A percentile compares a stretch with the other conserved stretches of the same genome.
Evolutionary conservation across 2,113 vertebrate genomes (phyloP).

Genomic region (Vimba vimba): DNA sequence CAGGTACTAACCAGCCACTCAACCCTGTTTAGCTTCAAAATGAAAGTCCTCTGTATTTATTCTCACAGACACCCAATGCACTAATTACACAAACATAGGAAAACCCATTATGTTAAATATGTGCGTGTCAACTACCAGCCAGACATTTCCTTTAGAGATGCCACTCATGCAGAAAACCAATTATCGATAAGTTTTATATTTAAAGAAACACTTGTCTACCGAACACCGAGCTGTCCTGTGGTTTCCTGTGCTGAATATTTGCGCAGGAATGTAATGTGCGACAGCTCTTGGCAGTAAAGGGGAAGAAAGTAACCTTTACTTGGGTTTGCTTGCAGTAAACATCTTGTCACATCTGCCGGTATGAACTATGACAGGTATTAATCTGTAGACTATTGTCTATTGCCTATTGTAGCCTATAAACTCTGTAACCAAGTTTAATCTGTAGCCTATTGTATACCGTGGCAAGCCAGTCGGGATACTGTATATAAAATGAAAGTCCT

Average conservation of each 20-base stretch:
- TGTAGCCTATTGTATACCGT: too few relatives aligned
- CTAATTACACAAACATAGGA: too few relatives aligned
- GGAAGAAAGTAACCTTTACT: conserved; percentile 52
- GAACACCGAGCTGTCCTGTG: neutral
- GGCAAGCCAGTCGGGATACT: neutral
- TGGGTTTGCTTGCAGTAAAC: conserved; percentile 52
- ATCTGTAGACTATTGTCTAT: too few relatives aligned
- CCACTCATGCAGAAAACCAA: too few relatives aligned
- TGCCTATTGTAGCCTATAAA: too few relatives aligned
- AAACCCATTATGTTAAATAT: too few relatives aligned
- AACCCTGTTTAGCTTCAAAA: neutral
- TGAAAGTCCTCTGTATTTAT: neutral
- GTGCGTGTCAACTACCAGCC: too few relatives aligned
- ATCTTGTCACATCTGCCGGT: conserved; percentile 43
- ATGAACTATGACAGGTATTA: conserved; percentile 51
- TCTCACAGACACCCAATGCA: neutral
- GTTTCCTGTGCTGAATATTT: conserved; percentile 28
- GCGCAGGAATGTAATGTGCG: conserved; percentile 40
- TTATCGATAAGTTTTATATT: too few relatives aligned
- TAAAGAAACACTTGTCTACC: neutral
- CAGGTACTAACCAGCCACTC: too few relatives aligned
- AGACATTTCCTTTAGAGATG: too few relatives aligned
- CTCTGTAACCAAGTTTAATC: too few relatives aligned
- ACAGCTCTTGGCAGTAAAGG: conserved; percentile 50
- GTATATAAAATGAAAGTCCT: neutral